phyloP scores from a whole-genome alignment of 2,888 invertebrate genomes.

The Leucoptera coffeella region DNA sequence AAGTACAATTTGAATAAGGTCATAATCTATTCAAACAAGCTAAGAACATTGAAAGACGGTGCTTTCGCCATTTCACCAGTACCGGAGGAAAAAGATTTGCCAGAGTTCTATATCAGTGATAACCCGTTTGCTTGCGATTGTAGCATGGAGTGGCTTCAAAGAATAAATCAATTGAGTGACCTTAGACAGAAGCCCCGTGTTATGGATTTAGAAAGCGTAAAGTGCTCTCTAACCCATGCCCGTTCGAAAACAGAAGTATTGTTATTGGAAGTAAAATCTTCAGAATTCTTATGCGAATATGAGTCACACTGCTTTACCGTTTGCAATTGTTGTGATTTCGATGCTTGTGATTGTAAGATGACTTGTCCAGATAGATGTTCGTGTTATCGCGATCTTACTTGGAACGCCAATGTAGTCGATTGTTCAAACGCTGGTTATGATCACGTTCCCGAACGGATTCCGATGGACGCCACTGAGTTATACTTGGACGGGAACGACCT shows the following conservation, averaged over 20 bases:
- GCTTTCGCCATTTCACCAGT: conserved; percentile 64
- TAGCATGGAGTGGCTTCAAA: conserved; percentile 80
- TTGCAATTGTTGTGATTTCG: conserved; percentile 87
- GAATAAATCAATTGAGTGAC: conserved; percentile 70
- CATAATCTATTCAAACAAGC: conserved; percentile 68
- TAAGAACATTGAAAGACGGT: conserved; percentile 64
- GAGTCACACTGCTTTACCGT: conserved; percentile 77
- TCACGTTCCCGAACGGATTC: conserved; percentile 71
- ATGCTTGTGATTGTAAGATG: conserved; percentile 89
- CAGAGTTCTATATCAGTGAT: conserved; percentile 72
- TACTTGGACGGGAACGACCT: conserved; percentile 79
- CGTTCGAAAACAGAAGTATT: conserved; percentile 56
- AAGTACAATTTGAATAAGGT: conserved; percentile 70
- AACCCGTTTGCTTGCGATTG: conserved; percentile 85
- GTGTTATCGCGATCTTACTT: conserved; percentile 82
- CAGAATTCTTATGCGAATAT: conserved; percentile 77
- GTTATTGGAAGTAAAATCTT: conserved; percentile 61
- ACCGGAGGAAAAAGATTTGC: conserved; percentile 61
- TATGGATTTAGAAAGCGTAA: conserved; percentile 72
- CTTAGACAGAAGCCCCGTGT: conserved; percentile 70
- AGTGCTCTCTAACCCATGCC: conserved; percentile 68
- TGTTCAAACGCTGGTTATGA: conserved; percentile 71
- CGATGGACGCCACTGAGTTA: conserved; percentile 86
- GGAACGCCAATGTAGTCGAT: conserved; percentile 80
- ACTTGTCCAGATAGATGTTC: conserved; percentile 81